Conservation (phyloP, 2,888 invertebrate genomes). For the Lordiphosa andalusiaca region DNA sequence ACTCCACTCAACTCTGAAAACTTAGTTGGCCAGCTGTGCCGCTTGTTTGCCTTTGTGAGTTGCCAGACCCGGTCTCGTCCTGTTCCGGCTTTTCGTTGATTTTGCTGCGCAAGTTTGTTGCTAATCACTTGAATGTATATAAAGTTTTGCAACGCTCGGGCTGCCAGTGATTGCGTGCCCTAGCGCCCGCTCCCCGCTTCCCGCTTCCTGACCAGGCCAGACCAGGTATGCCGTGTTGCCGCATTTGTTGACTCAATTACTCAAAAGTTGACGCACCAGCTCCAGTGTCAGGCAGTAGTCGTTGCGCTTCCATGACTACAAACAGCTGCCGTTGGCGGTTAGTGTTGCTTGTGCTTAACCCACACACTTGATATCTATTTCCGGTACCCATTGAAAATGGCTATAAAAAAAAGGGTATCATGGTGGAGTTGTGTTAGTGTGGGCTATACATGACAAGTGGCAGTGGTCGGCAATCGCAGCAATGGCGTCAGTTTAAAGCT, state of each 20-base stretch:
- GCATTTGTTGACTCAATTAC: slow-evolving; percentile 66
- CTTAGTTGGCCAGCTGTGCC: slow-evolving; percentile 54
- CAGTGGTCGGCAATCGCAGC: no score
- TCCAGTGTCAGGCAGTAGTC: slow-evolving; percentile 10
- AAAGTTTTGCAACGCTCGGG: slow-evolving; percentile 58
- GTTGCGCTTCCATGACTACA: slow-evolving; percentile 47
- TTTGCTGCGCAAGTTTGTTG: slow-evolving; percentile 63
- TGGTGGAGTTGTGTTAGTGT: no score
- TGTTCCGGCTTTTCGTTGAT: slow-evolving; percentile 57
- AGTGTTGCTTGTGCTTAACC: slow-evolving; percentile 25
- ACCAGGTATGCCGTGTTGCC: slow-evolving; percentile 31
- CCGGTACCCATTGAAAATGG: no score
- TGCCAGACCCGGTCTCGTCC: slow-evolving; percentile 13
- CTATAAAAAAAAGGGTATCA: no score
- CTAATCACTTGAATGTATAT: slow-evolving; percentile 72
- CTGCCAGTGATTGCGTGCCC: slow-evolving; percentile 57
- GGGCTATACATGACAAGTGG: no score
- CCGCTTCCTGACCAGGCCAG: background rate
- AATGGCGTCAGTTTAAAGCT: no score
- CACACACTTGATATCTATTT: background rate
- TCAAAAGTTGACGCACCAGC: slow-evolving; percentile 47
- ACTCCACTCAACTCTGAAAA: slow-evolving; percentile 55
- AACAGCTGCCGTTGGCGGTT: slow-evolving; percentile 38
- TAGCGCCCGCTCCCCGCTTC: background rate
- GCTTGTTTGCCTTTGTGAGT: slow-evolving; percentile 62